These are phyloP conservation scores for Aphis craccivora DNA, from an alignment of 1,140 invertebrate species.

Conservation along the genomic window DNA sequence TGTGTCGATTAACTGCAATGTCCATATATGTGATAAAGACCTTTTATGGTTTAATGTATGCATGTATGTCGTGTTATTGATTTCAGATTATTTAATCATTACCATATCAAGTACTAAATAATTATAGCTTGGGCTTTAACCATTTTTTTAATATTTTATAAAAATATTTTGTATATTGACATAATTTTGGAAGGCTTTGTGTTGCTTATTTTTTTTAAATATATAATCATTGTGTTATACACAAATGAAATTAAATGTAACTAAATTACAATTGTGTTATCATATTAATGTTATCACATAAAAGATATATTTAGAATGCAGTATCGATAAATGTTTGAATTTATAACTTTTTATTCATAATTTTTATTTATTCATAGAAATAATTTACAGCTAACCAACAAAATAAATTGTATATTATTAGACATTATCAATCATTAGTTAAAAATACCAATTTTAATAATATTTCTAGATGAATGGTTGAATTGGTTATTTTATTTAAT, in stretches of 20 bases:
- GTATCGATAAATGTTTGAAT: neutral
- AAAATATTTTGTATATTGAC: neutral
- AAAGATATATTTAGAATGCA: too few species aligned
- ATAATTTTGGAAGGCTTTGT: neutral
- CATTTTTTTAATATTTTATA: neutral
- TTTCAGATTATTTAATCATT: neutral
- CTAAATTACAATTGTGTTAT: neutral
- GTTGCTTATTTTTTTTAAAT: neutral
- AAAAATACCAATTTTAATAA: neutral
- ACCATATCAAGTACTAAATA: neutral
- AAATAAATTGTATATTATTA: neutral
- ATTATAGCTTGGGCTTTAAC: neutral
- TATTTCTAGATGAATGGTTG: neutral
- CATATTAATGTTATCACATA: too few species aligned
- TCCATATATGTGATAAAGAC: conserved; percentile 63
- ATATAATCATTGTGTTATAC: neutral
- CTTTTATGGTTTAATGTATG: conserved; percentile 31
- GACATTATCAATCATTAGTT: neutral
- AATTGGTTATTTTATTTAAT: neutral
- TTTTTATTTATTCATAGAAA: neutral
- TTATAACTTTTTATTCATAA: neutral
- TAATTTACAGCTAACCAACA: neutral
- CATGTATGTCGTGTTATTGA: conserved; percentile 15
- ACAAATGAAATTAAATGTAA: neutral
- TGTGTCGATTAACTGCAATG: conserved; percentile 72